Conservation (phyloP, 2,888 invertebrate species). For the Plebejus melissa region DNA sequence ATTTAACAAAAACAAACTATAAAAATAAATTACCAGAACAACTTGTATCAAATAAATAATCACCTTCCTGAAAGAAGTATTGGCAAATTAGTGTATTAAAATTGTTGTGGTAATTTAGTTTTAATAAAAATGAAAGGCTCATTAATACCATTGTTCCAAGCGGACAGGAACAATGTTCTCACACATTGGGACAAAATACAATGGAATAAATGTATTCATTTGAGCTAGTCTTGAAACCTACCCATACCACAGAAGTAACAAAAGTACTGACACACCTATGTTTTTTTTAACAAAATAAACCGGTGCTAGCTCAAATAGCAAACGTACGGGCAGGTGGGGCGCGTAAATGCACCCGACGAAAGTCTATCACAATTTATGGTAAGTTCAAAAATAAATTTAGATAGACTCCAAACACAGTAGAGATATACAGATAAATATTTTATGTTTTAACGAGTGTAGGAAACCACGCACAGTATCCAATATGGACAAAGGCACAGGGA, state of each 20-base stretch:
- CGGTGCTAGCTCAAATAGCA: constrained; percentile 65
- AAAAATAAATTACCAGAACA: constrained; percentile 41
- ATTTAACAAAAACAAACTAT: constrained; percentile 38
- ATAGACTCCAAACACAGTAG: constrained; percentile 66
- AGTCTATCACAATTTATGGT: constrained; percentile 77
- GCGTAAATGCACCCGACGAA: constrained; percentile 51
- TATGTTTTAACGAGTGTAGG: constrained; percentile 74
- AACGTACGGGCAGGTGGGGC: constrained; percentile 50
- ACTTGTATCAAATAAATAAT: constrained; percentile 32
- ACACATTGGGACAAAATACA: constrained; percentile 51
- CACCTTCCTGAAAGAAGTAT: constrained; percentile 27
- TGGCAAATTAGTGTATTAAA: constrained; percentile 14
- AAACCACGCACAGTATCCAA: constrained; percentile 70
- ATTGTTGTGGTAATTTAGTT: constrained; percentile 27
- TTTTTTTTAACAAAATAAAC: constrained; percentile 49
- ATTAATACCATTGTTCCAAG: constrained; percentile 59
- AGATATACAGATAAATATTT: constrained; percentile 74
- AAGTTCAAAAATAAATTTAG: constrained; percentile 72
- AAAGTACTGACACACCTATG: constrained; percentile 29
- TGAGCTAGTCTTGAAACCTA: constrained; percentile 67
- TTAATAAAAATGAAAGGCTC: constrained; percentile 51
- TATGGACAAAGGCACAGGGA: constrained; percentile 70
- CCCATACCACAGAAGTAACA: constrained; percentile 52
- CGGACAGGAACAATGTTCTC: constrained; percentile 59
- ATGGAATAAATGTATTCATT: constrained; percentile 44